phyloP scores from a whole-genome alignment of 2,888 invertebrate genomes.

The Phortica okadai region DNA sequence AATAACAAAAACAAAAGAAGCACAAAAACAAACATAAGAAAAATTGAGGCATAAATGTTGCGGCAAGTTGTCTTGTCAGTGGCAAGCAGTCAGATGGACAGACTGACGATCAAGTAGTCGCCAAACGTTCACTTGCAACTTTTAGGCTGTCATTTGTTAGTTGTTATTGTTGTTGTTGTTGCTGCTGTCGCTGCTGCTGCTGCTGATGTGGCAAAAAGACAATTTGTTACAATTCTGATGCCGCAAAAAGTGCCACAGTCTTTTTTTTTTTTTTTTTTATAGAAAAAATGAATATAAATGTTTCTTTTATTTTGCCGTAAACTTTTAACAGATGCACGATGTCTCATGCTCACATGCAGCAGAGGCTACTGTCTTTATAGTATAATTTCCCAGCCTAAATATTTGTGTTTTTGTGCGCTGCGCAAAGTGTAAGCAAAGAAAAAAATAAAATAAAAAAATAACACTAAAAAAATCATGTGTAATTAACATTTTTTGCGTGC shows the following conservation, averaged over 20 bases:
- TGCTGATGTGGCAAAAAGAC: not conserved
- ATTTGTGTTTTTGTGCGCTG: slow-evolving; percentile 1
- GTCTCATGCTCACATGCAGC: not conserved
- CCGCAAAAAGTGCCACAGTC: not conserved
- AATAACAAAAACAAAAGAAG: slow-evolving; percentile 30
- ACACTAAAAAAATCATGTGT: slow-evolving; percentile 38
- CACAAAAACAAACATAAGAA: slow-evolving; percentile 27
- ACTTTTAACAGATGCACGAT: slow-evolving; percentile 11
- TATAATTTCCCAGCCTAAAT: slow-evolving; percentile 28
- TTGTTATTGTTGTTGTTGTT: not conserved
- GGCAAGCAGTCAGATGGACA: too few species aligned
- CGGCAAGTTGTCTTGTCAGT: not conserved
- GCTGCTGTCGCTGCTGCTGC: not conserved
- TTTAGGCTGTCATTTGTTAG: not conserved
- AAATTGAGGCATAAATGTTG: slow-evolving; percentile 24
- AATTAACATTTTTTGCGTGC: slow-evolving; percentile 70
- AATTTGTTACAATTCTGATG: slow-evolving; percentile 24
- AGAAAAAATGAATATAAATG: not conserved
- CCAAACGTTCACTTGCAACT: not conserved
- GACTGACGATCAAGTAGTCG: not conserved
- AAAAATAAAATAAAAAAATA: not conserved
- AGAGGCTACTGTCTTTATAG: not conserved
- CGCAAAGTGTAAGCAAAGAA: not conserved
- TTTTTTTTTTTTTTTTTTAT: not conserved
- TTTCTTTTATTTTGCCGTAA: not conserved